Base-by-base conservation (phyloP, 2,113 vertebrate species). In the Perognathus longimembris region DNA sequence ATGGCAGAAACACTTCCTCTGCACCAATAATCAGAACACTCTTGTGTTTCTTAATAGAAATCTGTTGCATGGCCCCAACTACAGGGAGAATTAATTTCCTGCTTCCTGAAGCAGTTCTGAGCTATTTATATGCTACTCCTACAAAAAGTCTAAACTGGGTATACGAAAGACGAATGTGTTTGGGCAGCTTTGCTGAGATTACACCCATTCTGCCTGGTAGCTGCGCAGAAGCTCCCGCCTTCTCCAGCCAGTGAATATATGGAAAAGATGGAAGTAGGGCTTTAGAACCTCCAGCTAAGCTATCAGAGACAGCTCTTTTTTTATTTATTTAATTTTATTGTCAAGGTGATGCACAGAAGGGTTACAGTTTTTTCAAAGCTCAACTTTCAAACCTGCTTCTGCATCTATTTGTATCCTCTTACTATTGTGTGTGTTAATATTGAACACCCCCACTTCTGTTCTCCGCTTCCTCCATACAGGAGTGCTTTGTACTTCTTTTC, bases 111-210 rank as follows among this genome's bases (percentile, higher is more conserved):
- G 30, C 67, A 94, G 14, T 79, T 85, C 38, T 45, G 71, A 93
- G n/a, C 18, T 21, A 57, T 66, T 18, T 21, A 57, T 66, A 66
- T 4, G 17, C 28, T 79, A 6, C 78, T 71, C 12, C 81, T 17
- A 45, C 42, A 24, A 7, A 28, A 88, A 61, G 3, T 21, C 75
- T 87, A 54, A 83, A 69, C 10, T 71, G 34, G 42, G 20, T 78
- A 54, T 92, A 87, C n/a, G 26, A 92, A 2, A 63, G 45, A 78
- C 11, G 2, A 2, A 57, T 7, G 9, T 90, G 61, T 42, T 89
- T 92, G 83, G 85, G 94, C 77, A 1, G 30, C 1, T 94, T 85
- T 79, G 7, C 45, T 90, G 81, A 92, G 73, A 73, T 69, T 94
- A 22, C 61, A 0, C 0, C 6, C 45, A 1, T 11, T 0, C 74